Percentiles rank a stretch among this genome's conserved stretches.
phyloP scores from a whole-genome alignment of 2,797 vertebrate genomes.

The Gambusia yucatana region DNA sequence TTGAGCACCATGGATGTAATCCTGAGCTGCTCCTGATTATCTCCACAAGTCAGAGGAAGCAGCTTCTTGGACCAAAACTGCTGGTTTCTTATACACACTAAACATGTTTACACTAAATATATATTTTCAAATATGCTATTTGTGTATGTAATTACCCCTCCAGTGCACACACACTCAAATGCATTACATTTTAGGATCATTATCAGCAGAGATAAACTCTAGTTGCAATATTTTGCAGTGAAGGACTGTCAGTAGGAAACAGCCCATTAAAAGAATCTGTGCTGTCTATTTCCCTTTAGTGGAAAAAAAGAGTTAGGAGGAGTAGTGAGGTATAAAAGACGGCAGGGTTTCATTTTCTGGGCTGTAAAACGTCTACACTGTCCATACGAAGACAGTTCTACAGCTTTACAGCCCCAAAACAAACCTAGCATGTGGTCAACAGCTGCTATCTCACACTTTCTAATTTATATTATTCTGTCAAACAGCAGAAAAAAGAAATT shows the following conservation, averaged over 20 bases:
- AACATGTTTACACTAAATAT: not conserved
- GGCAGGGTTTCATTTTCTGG: constrained; percentile 19
- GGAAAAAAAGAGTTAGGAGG: constrained; percentile 11
- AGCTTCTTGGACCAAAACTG: constrained; percentile 14
- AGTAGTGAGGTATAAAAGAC: constrained; percentile 30
- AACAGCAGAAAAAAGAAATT: constrained; percentile 29
- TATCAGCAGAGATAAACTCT: constrained; percentile 56
- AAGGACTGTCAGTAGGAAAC: constrained; percentile 47
- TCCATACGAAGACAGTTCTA: constrained; percentile 27
- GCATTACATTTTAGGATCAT: constrained; percentile 13
- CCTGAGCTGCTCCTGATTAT: constrained; percentile 21
- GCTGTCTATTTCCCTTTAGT: constrained; percentile 59
- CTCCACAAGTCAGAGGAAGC: constrained; percentile 1
- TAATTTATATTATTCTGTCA: constrained; percentile 56
- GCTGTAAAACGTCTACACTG: constrained; percentile 27
- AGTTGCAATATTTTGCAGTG: constrained; percentile 54
- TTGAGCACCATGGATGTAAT: constrained; percentile 5
- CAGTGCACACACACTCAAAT: constrained; percentile 1
- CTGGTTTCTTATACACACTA: constrained; percentile 10
- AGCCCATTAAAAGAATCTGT: constrained; percentile 64
- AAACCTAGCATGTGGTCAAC: constrained; percentile 51
- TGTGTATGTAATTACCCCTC: not conserved
- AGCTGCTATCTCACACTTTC: constrained; percentile 62
- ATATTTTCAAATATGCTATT: not conserved
- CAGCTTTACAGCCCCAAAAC: constrained; percentile 28